Conservation (phyloP, 2,888 invertebrate genomes). For the Xestobium rufovillosum region DNA sequence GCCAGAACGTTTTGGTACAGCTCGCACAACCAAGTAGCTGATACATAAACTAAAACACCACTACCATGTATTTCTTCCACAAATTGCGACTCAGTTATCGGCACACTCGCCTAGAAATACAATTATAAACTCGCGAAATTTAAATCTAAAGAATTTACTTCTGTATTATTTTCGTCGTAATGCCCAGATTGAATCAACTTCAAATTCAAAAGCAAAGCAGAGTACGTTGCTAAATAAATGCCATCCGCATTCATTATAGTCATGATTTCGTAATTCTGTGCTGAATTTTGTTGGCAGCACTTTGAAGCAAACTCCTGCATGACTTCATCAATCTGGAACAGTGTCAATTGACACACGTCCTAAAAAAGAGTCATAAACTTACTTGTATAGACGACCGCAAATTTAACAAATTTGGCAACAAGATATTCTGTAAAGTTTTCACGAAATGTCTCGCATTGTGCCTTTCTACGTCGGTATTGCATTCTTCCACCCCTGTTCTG, state of each 20-base stretch:
- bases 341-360: not conserved
- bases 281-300: constrained; percentile 76
- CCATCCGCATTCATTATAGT: constrained; percentile 93
- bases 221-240: constrained; percentile 84
- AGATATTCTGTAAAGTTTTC: constrained; percentile 62
- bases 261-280: constrained; percentile 54
- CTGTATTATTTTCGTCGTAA: constrained; percentile 51
- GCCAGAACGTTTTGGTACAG: constrained; percentile 81
- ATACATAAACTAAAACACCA: constrained; percentile 86
- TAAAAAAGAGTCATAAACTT: no score
- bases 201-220: constrained; percentile 73
- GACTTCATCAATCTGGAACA: constrained; percentile 69
- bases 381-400: constrained; percentile 75
- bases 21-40: constrained; percentile 89
- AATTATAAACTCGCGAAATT: not conserved
- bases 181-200: constrained; percentile 70
- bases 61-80: constrained; percentile 88
- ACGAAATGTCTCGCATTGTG: constrained; percentile 82
- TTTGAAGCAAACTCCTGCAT: constrained; percentile 88
- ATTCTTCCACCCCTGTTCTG: constrained; percentile 47
- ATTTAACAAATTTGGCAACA: constrained; percentile 68
- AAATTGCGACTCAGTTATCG: constrained; percentile 77
- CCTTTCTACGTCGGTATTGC: constrained; percentile 76
- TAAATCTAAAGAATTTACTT: constrained; percentile 36
- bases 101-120: constrained; percentile 37